These are phyloP conservation scores for Ornithoptera priamus DNA, from an alignment of 2,888 invertebrate genomes.

Conservation along the genomic window DNA sequence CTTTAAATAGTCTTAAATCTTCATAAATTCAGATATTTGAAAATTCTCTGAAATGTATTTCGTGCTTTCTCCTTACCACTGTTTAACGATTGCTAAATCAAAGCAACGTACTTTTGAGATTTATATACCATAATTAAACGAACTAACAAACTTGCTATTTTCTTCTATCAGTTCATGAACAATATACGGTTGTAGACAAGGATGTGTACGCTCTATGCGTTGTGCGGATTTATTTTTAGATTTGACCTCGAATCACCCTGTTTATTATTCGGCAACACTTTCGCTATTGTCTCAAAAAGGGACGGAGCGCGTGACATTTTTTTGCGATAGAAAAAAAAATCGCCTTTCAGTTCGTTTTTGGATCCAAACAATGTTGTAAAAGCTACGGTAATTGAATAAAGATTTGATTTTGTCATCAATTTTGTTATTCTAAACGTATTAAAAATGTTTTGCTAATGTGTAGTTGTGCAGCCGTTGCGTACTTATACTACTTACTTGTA, in stretches of 20 bases:
- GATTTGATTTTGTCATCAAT: slow-evolving; percentile 22
- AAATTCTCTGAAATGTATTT: too few species aligned
- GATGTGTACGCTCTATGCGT: slow-evolving; percentile 4
- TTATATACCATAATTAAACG: neutral
- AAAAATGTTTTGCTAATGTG: neutral
- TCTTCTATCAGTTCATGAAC: neutral
- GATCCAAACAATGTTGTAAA: slow-evolving; percentile 21
- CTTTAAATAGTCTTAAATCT: too few species aligned
- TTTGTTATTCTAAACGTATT: slow-evolving; percentile 29
- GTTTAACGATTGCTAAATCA: neutral
- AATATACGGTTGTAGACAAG: neutral
- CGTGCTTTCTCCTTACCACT: neutral
- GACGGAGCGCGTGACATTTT: slow-evolving; percentile 39
- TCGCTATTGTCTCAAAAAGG: slow-evolving; percentile 45
- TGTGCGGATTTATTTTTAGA: slow-evolving; percentile 40
- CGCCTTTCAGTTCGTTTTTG: slow-evolving; percentile 34
- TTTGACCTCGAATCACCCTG: slow-evolving; percentile 38
- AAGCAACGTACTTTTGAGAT: neutral
- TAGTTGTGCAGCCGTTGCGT: neutral
- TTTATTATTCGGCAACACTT: slow-evolving; percentile 45
- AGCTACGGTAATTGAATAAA: slow-evolving; percentile 29
- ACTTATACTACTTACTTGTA: too few species aligned
- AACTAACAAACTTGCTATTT: neutral
- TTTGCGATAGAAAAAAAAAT: slow-evolving; percentile 39
- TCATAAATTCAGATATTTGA: too few species aligned